Conservation (phyloP, 2,797 vertebrate genomes). For the Mormyrops boulengeri region DNA sequence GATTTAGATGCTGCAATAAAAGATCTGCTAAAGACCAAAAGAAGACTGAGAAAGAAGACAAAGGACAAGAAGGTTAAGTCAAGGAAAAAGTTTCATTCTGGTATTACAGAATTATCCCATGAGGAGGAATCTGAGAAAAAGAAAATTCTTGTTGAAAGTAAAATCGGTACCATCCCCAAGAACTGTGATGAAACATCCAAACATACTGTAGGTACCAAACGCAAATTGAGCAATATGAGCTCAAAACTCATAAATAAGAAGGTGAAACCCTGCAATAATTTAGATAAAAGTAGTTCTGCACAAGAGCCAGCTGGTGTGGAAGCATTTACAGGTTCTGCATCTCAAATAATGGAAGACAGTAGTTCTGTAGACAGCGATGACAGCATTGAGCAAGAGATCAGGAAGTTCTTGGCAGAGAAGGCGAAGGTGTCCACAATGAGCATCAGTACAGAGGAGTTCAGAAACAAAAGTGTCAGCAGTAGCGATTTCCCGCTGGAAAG, state of each 20-base stretch:
- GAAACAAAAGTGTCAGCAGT: slow-evolving; percentile 26
- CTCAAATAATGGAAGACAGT: slow-evolving; percentile 63
- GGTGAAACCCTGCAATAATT: slow-evolving; percentile 27
- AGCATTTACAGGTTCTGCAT: not conserved
- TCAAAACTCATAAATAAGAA: slow-evolving; percentile 32
- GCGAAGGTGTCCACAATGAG: slow-evolving; percentile 68
- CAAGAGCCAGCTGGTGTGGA: slow-evolving; percentile 27
- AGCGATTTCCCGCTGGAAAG: slow-evolving; percentile 21
- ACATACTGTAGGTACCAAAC: slow-evolving; percentile 32
- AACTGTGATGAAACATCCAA: slow-evolving; percentile 29
- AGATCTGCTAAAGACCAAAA: slow-evolving; percentile 86
- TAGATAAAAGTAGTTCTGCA: slow-evolving; percentile 27
- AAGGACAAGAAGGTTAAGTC: slow-evolving; percentile 65
- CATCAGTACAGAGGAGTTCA: slow-evolving; percentile 31
- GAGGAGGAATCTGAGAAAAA: slow-evolving; percentile 46
- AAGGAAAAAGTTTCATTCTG: slow-evolving; percentile 63
- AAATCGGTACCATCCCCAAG: slow-evolving; percentile 34
- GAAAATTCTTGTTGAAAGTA: slow-evolving; percentile 45
- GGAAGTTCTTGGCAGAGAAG: slow-evolving; percentile 84
- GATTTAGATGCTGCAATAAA: slow-evolving; percentile 90
- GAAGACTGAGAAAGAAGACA: slow-evolving; percentile 72
- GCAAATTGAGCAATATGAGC: slow-evolving; percentile 32
- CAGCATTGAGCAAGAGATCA: slow-evolving; percentile 91
- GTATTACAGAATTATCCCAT: slow-evolving; percentile 42
- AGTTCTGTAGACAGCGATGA: slow-evolving; percentile 89